Percentiles rank a stretch among this genome's conserved stretches.
These are phyloP conservation scores for Drosophila kuntzei DNA, from an alignment of 2,888 invertebrate genomes.

Conservation along the genomic window DNA sequence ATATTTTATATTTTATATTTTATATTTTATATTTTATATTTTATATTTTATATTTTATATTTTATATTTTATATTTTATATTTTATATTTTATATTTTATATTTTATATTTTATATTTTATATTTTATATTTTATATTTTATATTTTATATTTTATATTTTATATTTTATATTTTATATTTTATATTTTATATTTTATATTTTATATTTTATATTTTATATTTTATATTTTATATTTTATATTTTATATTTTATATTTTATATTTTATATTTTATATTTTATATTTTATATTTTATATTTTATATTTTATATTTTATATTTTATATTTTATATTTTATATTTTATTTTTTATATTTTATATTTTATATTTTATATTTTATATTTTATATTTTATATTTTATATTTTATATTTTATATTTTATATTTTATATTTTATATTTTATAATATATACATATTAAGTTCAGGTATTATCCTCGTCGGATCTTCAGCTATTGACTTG, in stretches of 20 bases:
- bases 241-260: not conserved
- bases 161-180: not conserved
- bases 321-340: not conserved
- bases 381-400: not conserved
- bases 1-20: not conserved
- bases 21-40: not conserved
- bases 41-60: not conserved
- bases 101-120: not conserved
- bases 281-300: not conserved
- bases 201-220: not conserved
- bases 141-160: not conserved
- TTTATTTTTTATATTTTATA: not conserved
- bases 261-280: not conserved
- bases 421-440: not conserved
- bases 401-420: not conserved
- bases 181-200: not conserved
- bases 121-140: not conserved
- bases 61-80: not conserved
- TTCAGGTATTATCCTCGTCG: slow-evolving; percentile 31
- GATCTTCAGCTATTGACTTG: not conserved
- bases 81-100: not conserved
- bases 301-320: not conserved
- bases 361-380: not conserved
- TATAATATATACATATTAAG: not conserved
- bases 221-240: not conserved